Conservation (phyloP, 2,888 invertebrate species). For the Zygaena filipendulae region DNA sequence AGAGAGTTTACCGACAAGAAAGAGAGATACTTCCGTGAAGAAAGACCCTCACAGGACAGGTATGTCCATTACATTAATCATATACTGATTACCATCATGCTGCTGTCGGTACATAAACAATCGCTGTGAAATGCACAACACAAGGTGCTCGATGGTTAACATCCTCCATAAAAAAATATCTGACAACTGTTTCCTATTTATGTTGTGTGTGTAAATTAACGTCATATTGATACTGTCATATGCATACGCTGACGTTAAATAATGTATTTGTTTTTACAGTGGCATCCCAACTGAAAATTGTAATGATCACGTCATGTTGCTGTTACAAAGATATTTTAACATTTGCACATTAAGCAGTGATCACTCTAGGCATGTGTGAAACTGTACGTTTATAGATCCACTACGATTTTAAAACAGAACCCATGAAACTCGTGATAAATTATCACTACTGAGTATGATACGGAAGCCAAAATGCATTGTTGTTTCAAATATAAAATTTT, state of each 20-base stretch:
- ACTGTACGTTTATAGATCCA: slow-evolving; percentile 26
- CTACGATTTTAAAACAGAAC: too few relatives aligned
- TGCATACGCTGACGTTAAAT: slow-evolving; percentile 42
- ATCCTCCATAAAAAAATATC: too few relatives aligned
- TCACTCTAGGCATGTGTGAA: slow-evolving; percentile 55
- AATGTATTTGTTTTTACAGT: slow-evolving; percentile 67
- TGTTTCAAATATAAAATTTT: too few relatives aligned
- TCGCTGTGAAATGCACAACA: too few relatives aligned
- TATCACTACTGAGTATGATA: too few relatives aligned
- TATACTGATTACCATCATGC: too few relatives aligned
- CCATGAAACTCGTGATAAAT: too few relatives aligned
- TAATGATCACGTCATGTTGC: slow-evolving; percentile 58
- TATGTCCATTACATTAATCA: slow-evolving; percentile 21
- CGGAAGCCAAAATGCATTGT: too few relatives aligned
- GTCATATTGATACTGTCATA: slow-evolving; percentile 19
- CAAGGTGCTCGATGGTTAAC: too few relatives aligned
- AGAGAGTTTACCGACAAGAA: slow-evolving; percentile 42
- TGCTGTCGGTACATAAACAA: too few relatives aligned
- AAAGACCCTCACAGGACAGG: slow-evolving; percentile 39
- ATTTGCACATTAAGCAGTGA: slow-evolving; percentile 52
- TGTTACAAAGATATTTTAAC: slow-evolving; percentile 61
- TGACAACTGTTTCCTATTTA: too few relatives aligned
- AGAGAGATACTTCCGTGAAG: slow-evolving; percentile 44
- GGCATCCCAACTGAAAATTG: slow-evolving; percentile 60
- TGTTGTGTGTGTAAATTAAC: slow-evolving; percentile 35